Evolutionary conservation across 2,113 vertebrate species (phyloP), one percentile per base, ranked within the genome.

Genomic region (Turdus rufiventris): DNA sequence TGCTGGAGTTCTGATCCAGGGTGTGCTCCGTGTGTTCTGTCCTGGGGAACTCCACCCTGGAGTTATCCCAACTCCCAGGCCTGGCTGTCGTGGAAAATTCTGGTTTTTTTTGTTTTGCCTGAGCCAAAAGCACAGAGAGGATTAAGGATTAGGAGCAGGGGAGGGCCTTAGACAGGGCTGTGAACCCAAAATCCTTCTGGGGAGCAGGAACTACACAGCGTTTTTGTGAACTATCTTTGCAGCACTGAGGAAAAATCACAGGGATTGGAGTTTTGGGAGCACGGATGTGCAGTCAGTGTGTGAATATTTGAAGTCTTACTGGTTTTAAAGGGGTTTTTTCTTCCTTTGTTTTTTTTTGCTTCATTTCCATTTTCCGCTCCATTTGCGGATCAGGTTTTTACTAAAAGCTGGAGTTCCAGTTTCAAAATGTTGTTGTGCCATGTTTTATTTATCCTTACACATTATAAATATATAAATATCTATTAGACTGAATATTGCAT

Each of bases 181-280:
- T 13, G 33, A 74, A 23, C 50, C 51, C n/a, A 3, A 67, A 56
- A 28, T 12, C 34, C 9, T 33, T 34, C 3, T 43, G 83, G 94
- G 86, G 79, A 89, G 89, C 54, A 82, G 77, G 33, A 84, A 56
- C 43, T 6, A 21, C 66, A 2, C 58, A 20, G 79, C 82, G 91
- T 80, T 93, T 94, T 89, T 95, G 96, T 82, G 96, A 89, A 85
- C 86, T 88, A 56, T 85, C 93, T 78, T 21, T 68, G 92, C 68
- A 81, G 91, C 86, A 85, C 86, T 84, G 83, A 91, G 78, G 72
- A 45, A 31, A 54, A 63, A 24, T 63, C 76, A 20, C 74, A 71
- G 6, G 72, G 38, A 19, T 6, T 47, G 71, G 60, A 67, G 47
- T 68, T 84, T 45, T 13, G 45, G 83, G 40, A 77, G 93, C 57